These are phyloP conservation scores for Spondyliosoma cantharus DNA, from an alignment of 2,797 vertebrate genomes.

Conservation along the genomic window DNA sequence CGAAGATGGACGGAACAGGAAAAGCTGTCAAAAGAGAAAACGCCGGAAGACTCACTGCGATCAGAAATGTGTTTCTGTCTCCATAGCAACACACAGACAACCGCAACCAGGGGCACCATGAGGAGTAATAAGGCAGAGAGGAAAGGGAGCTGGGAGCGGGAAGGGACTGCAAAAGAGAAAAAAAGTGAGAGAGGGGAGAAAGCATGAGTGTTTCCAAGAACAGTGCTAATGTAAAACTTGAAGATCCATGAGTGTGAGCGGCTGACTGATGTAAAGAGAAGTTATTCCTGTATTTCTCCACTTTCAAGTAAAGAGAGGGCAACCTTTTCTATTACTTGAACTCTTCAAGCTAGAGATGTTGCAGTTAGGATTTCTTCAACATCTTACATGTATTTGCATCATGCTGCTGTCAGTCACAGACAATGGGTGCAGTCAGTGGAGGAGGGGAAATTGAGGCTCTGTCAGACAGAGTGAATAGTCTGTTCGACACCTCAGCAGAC, in stretches of 20 bases:
- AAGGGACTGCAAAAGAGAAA: slow-evolving; percentile 57
- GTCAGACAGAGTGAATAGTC: slow-evolving; percentile 49
- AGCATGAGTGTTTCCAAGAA: slow-evolving; percentile 53
- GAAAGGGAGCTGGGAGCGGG: slow-evolving; percentile 61
- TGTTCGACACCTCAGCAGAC: slow-evolving; percentile 50
- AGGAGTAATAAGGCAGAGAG: slow-evolving; percentile 84
- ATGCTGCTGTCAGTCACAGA: slow-evolving; percentile 72
- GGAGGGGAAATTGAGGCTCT: slow-evolving; percentile 52
- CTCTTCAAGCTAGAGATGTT: slow-evolving; percentile 34
- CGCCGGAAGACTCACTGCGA: slow-evolving; percentile 81
- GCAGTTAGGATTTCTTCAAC: slow-evolving; percentile 46
- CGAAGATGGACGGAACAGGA: slow-evolving; percentile 71
- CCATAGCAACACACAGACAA: slow-evolving; percentile 86
- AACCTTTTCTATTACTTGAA: slow-evolving; percentile 3
- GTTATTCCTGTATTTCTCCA: slow-evolving; percentile 40
- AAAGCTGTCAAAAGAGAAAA: slow-evolving; percentile 72
- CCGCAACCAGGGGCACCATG: slow-evolving; percentile 80
- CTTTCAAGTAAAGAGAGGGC: slow-evolving; percentile 19
- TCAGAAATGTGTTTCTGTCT: slow-evolving; percentile 82
- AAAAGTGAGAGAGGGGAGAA: slow-evolving; percentile 40
- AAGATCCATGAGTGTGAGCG: neutral
- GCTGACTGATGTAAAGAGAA: slow-evolving; percentile 36
- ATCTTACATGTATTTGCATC: slow-evolving; percentile 78
- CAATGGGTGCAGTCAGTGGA: slow-evolving; percentile 48
- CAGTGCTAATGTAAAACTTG: slow-evolving; percentile 54